Percentiles rank a stretch among this genome's conserved stretches.
Conservation (phyloP, 2,888 invertebrate species). For the Nasonovia ribisnigri region DNA sequence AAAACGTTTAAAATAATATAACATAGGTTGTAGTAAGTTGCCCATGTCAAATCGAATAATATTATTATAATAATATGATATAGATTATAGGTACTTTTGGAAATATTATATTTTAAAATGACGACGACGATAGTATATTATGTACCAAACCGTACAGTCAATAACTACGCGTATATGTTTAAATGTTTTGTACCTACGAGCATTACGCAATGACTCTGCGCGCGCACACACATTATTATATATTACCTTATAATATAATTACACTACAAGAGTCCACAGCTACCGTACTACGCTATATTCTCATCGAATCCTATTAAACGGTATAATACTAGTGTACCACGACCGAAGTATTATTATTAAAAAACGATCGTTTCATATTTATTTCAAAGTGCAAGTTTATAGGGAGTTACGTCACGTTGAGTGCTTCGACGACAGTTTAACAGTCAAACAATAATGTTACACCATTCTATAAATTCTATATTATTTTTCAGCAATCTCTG, state of each 20-base stretch:
- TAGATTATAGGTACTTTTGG: no score
- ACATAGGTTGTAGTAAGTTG: no score
- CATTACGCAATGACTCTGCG: background rate
- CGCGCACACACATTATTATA: background rate
- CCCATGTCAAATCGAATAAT: no score
- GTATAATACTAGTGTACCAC: background rate
- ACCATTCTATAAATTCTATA: no score
- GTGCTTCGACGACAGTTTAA: background rate
- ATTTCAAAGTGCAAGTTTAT: background rate
- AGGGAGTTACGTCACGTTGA: background rate
- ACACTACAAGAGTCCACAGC: background rate
- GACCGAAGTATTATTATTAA: background rate
- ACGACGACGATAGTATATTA: no score
- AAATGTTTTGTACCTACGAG: background rate
- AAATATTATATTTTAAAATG: no score
- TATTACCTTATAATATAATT: background rate
- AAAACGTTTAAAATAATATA: background rate
- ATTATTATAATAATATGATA: no score
- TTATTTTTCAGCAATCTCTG: no score
- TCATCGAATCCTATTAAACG: background rate
- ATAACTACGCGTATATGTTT: background rate
- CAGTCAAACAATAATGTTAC: no score
- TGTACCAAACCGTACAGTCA: background rate
- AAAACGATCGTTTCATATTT: background rate
- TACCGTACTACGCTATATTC: background rate